phyloP scores from a whole-genome alignment of 2,113 vertebrate genomes.

The Entelurus aequoreus region DNA sequence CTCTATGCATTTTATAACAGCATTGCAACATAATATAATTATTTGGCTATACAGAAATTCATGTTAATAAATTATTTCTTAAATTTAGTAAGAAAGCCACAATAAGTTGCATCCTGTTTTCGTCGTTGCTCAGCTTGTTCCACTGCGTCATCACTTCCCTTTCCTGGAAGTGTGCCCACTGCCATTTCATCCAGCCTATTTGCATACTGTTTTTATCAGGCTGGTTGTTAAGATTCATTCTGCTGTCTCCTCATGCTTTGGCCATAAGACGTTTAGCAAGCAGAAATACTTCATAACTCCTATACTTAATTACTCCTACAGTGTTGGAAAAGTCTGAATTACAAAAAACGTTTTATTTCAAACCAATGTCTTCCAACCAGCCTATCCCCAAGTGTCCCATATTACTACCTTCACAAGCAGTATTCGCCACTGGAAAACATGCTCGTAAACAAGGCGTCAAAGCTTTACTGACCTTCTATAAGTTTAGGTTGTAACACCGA shows the following conservation, averaged over 20 bases:
- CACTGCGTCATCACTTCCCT: constrained; percentile 71
- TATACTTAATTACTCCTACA: background rate
- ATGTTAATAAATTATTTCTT: constrained; percentile 56
- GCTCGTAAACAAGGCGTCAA: no score
- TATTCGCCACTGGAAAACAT: no score
- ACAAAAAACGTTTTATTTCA: background rate
- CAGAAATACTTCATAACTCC: background rate
- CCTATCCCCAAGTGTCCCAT: background rate
- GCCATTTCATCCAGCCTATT: constrained; percentile 46
- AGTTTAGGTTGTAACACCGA: background rate
- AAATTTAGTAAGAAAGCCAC: constrained; percentile 67
- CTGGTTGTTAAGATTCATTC: constrained; percentile 11
- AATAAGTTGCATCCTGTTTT: constrained; percentile 75
- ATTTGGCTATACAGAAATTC: constrained; percentile 43
- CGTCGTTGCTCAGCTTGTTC: constrained; percentile 56
- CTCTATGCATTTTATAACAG: no score
- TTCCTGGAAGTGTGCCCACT: constrained; percentile 71
- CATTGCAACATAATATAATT: constrained; percentile 1
- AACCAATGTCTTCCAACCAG: no score
- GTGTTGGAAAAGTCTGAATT: background rate
- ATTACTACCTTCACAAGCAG: no score
- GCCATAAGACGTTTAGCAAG: constrained; percentile 1
- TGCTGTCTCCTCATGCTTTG: constrained; percentile 13
- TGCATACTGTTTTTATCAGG: constrained; percentile 50
- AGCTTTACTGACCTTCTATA: no score